Evolutionary conservation across 1,140 invertebrate genomes (phyloP), one percentile per base, ranked within the genome.

Genomic region (Caenorhabditis inopinata): DNA sequence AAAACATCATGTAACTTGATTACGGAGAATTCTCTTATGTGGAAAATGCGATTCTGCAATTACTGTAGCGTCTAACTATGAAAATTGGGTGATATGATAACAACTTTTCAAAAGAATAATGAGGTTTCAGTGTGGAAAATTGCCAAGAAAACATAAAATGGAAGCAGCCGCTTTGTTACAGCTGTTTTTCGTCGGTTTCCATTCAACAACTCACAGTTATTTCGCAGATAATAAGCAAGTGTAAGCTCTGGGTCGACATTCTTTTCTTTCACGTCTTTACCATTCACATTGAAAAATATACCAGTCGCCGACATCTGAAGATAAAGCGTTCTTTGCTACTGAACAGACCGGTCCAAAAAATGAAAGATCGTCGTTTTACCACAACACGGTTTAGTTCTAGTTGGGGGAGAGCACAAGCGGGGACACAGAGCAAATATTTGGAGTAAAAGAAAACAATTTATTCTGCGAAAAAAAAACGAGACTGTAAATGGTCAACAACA

Each of bases 271-370:
- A 83, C 47, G 45, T 83, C 79, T 75, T 53, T 58, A 4, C 82
- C 83, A 74, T 84, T 84, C 16, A 84, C 82, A 75, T 76, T 76
- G 58, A 81, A 77, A 47, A 62, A 51, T 68, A 68, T 68, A 38
- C 58, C 58, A 42, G 58, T 21, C n/a, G 32, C 9, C n/a, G 32
- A 5, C 58, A 68, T 68, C 9, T 42, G 2, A 16, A 12, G 38
- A n/a, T n/a, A n/a, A n/a, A n/a, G n/a, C n/a, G n/a, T n/a, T n/a
- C n/a, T n/a, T n/a, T n/a, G n/a, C n/a, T n/a, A n/a, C n/a, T n/a
- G n/a, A n/a, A n/a, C n/a, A n/a, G n/a, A 48, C 51, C 14, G 21
- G 23, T 51, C 18, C 49, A 51, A 14, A 3, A 25, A 51, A 51
- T n/a, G n/a, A n/a, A n/a, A n/a, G n/a, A n/a, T n/a, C n/a, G n/a